Evolutionary conservation across 2,797 vertebrate species (phyloP).

Genomic region (Thunnus albacares): DNA sequence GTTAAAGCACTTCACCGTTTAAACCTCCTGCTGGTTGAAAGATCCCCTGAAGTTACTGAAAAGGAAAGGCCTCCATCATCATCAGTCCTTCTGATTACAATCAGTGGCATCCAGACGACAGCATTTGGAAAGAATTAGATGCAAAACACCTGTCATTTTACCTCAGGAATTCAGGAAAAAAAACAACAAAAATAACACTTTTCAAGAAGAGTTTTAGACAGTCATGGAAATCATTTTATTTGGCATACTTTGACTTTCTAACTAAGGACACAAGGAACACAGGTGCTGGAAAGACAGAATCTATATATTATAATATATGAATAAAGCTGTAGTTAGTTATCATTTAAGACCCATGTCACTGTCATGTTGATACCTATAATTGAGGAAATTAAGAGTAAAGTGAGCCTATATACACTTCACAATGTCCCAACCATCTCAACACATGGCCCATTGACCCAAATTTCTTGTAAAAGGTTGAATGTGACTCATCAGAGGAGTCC

Average conservation of each 20-base stretch:
- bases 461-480: slow-evolving; percentile 28
- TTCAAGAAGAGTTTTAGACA: slow-evolving; percentile 29
- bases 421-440: slow-evolving; percentile 21
- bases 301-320: not conserved
- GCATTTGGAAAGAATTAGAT: slow-evolving; percentile 72
- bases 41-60: slow-evolving; percentile 77
- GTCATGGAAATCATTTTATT: slow-evolving; percentile 14
- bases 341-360: not conserved
- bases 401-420: not conserved
- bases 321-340: not conserved
- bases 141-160: slow-evolving; percentile 81
- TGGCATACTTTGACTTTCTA: slow-evolving; percentile 34
- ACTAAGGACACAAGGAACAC: slow-evolving; percentile 10
- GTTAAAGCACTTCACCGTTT: slow-evolving; percentile 69
- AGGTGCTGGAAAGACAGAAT: not conserved
- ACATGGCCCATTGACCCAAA: slow-evolving; percentile 35
- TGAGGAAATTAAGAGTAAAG: not conserved
- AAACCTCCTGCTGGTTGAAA: slow-evolving; percentile 77
- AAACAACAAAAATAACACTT: slow-evolving; percentile 47
- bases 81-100: slow-evolving; percentile 84
- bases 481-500: slow-evolving; percentile 53
- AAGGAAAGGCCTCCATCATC: slow-evolving; percentile 75
- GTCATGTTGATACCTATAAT: not conserved
- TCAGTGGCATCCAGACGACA: slow-evolving; percentile 79
- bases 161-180: slow-evolving; percentile 53